These are phyloP conservation scores for Platycheirus albimanus DNA, from an alignment of 2,888 invertebrate species.

Conservation along the genomic window DNA sequence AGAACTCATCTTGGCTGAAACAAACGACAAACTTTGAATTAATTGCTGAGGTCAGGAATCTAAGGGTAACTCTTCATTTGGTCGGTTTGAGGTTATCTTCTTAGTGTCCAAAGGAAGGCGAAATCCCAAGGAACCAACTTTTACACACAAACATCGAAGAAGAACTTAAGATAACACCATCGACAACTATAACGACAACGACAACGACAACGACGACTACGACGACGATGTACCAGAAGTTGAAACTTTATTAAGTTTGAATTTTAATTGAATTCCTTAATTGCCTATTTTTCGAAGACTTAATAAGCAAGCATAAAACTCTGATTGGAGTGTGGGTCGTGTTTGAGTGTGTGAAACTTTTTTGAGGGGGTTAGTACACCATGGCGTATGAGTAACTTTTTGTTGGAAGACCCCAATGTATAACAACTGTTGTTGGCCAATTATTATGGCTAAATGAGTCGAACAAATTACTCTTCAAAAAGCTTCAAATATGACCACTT, in stretches of 20 bases:
- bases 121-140: slow-evolving; percentile 39
- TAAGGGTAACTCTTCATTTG: slow-evolving; percentile 40
- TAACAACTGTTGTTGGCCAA: slow-evolving; percentile 61
- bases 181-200: too few species aligned
- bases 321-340: slow-evolving; percentile 8
- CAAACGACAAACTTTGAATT: slow-evolving; percentile 73
- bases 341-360: slow-evolving; percentile 7
- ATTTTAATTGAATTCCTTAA: slow-evolving; percentile 73
- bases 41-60: slow-evolving; percentile 71
- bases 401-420: background rate
- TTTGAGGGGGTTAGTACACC: background rate
- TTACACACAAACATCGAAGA: background rate
- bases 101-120: slow-evolving; percentile 23
- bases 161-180: slow-evolving; percentile 6
- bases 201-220: too few species aligned
- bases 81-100: slow-evolving; percentile 49
- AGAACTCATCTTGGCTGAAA: slow-evolving; percentile 19
- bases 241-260: slow-evolving; percentile 68
- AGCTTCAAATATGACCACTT: slow-evolving; percentile 60
- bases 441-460: slow-evolving; percentile 58
- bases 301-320: slow-evolving; percentile 66
- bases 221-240: slow-evolving; percentile 9
- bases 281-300: slow-evolving; percentile 57
- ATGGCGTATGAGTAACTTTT: slow-evolving; percentile 39
- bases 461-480: slow-evolving; percentile 60